Evolutionary conservation across 1,140 invertebrate species (phyloP).

Genomic region (Listronotus oregonensis): DNA sequence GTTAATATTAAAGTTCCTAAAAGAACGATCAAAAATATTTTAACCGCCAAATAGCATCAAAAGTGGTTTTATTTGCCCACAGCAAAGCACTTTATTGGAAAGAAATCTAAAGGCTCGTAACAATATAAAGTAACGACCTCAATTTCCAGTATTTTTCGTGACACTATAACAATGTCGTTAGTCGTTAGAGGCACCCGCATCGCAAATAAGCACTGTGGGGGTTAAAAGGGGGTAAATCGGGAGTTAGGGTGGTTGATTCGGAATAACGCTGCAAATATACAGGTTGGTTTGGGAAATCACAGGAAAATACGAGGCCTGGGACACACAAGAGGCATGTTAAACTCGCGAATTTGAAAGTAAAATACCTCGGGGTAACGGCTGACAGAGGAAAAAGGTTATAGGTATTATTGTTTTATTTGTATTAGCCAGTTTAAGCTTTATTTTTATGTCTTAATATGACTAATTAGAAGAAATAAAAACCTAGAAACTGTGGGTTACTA

Average conservation of each 20-base stretch:
- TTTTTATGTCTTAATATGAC: too few relatives aligned
- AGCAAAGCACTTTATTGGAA: conserved; percentile 35
- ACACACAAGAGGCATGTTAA: conserved; percentile 26
- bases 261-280: conserved; percentile 22
- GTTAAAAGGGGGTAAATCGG: conserved; percentile 1
- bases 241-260: background rate
- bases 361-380: too few relatives aligned
- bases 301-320: conserved; percentile 6
- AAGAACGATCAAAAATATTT: conserved; percentile 16
- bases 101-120: conserved; percentile 36
- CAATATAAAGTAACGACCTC: conserved; percentile 40
- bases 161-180: conserved; percentile 41
- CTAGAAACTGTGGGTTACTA: too few relatives aligned
- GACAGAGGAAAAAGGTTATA: too few relatives aligned
- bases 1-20: too few relatives aligned
- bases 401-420: too few relatives aligned
- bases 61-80: conserved; percentile 34
- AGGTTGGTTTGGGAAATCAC: background rate
- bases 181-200: conserved; percentile 37
- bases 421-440: too few relatives aligned
- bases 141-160: conserved; percentile 38
- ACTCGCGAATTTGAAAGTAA: conserved; percentile 23
- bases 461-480: too few relatives aligned
- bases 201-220: conserved; percentile 32
- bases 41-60: conserved; percentile 21